Evolutionary conservation across 1,140 invertebrate species (phyloP), one percentile per base, ranked within the genome.

Genomic region (Littorina saxatilis): DNA sequence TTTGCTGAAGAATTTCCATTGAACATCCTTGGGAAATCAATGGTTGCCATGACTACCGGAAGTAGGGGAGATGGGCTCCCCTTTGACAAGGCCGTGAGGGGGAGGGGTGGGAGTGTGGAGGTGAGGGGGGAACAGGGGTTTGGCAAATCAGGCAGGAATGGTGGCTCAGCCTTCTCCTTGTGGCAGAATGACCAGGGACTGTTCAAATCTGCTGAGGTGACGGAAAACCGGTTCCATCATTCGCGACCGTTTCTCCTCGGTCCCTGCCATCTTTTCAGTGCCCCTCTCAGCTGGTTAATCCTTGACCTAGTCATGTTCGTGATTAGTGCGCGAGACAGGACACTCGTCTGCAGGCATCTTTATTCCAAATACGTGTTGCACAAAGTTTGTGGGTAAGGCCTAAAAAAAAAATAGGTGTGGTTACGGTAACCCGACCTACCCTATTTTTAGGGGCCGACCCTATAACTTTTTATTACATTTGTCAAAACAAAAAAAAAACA

Each of bases 1-100:
- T 78, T 78, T 78, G 75, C 75, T 58, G 55, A 63, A 78, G 75
- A 78, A 78, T 78, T 78, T 78, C 75, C 75, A 78, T 78, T 63
- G 52, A 78, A 61, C 75, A 78, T 78, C 58, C 52, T 58, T 63
- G 55, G 55, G 55, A 78, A 78, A 78, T 78, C 75, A 78, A 78
- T 78, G 75, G 75, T 78, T 78, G 75, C 75, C 75, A 78, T 78
- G 75, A 43, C 75, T 61, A 78, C 75, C 55, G 75, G 75, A 78
- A 78, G 75, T 78, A 78, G 55, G 75, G 75, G 75, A 78, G 75
- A 63, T 78, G 75, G 75, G 75, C 55, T 78, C 75, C 75, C 58
- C 58, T 78, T 78, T 78, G 75, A 78, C 75, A 78, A 78, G 75
- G 75, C 75, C 15, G 37, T 63, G 75, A 55, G 32, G 58, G 75